Percentiles rank a stretch among this genome's conserved stretches.
These are phyloP conservation scores for Elysia chlorotica DNA, from an alignment of 1,140 invertebrate genomes.

Conservation along the genomic window DNA sequence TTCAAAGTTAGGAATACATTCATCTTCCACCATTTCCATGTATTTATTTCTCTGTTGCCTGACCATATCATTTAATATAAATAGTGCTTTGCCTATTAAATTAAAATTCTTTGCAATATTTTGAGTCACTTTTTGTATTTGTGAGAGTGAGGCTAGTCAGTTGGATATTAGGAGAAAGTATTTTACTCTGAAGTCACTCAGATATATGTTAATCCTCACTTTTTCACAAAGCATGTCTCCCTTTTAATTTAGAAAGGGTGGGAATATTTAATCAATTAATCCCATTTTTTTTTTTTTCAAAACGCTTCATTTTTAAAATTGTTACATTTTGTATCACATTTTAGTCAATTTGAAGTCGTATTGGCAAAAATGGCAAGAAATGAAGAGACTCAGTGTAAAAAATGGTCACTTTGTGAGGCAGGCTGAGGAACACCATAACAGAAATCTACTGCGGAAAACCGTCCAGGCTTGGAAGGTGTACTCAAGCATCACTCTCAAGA, in stretches of 20 bases:
- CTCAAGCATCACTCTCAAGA: not conserved
- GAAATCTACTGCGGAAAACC: not conserved
- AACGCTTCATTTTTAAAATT: too few species aligned
- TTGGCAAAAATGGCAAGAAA: too few species aligned
- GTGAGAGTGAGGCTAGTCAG: not conserved
- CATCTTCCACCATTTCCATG: too few species aligned
- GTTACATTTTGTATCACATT: not conserved
- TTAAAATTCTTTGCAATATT: not conserved
- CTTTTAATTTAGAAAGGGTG: not conserved
- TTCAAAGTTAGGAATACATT: too few species aligned
- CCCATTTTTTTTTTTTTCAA: not conserved
- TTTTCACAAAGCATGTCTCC: too few species aligned
- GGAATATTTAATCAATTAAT: not conserved
- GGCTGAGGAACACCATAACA: not conserved
- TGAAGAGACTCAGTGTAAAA: too few species aligned
- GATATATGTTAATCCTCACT: not conserved
- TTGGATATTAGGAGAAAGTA: not conserved
- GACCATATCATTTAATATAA: not conserved
- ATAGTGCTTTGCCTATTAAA: not conserved
- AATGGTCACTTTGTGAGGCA: too few species aligned
- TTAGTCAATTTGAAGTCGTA: not conserved
- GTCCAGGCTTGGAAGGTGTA: constrained; percentile 3
- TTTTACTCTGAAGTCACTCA: not conserved
- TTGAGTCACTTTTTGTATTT: not conserved
- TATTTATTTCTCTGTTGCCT: too few species aligned